These are phyloP conservation scores for Zoanthus gigantus DNA, from an alignment of 92 coral and sea anemone species.

Conservation along the genomic window DNA sequence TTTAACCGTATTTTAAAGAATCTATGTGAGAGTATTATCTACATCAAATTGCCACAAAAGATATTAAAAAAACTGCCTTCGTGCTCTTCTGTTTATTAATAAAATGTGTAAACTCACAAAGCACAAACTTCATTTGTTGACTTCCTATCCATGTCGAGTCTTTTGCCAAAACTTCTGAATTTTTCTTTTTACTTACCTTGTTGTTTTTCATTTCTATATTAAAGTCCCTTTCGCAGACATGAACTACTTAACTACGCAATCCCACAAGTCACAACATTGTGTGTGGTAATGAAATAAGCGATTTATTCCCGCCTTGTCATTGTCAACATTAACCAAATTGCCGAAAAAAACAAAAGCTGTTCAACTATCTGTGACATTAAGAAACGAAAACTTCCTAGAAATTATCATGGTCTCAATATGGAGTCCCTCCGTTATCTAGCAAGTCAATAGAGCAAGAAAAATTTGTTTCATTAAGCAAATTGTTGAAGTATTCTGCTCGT, in stretches of 20 bases:
- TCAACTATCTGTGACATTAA: slow-evolving; percentile 29
- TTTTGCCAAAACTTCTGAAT: not conserved
- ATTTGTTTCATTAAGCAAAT: not conserved
- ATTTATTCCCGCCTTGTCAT: slow-evolving; percentile 30
- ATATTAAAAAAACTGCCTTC: not conserved
- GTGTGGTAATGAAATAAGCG: slow-evolving; percentile 25
- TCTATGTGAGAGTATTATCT: not conserved
- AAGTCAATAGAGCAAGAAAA: not conserved
- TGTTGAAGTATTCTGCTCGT: too few species aligned
- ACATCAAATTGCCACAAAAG: slow-evolving; percentile 13
- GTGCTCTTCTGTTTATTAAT: not conserved
- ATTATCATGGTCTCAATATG: not conserved
- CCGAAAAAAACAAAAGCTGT: slow-evolving; percentile 21
- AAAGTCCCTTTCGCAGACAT: not conserved
- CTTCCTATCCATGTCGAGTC: not conserved
- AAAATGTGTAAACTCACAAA: not conserved
- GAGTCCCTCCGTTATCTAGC: too few species aligned
- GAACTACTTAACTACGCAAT: slow-evolving; percentile 14
- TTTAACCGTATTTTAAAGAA: slow-evolving; percentile 4
- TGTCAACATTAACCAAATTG: slow-evolving; percentile 34
- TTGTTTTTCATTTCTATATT: not conserved
- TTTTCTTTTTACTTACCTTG: not conserved
- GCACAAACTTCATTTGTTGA: not conserved
- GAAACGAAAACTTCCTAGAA: slow-evolving; percentile 1
- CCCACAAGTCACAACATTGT: slow-evolving; percentile 9